Evolutionary conservation across 2,797 vertebrate species (phyloP).

Genomic region (Otolemur crassicaudatus): DNA sequence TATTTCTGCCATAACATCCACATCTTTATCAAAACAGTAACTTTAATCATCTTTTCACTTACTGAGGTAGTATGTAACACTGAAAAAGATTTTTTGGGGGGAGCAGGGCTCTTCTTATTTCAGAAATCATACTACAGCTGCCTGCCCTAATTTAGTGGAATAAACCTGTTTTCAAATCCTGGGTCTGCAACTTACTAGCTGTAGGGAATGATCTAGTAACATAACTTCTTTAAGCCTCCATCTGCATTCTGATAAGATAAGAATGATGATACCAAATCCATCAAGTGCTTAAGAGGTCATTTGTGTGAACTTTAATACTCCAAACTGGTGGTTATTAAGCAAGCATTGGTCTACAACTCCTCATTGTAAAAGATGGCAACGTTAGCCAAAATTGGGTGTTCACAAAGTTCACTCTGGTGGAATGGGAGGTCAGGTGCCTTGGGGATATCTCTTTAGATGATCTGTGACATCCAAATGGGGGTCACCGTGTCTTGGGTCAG

Average conservation of each 20-base stretch:
- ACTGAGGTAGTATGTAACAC: too few species aligned
- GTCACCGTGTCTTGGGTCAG: background rate
- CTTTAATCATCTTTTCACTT: background rate
- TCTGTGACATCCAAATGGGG: background rate
- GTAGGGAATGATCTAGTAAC: background rate
- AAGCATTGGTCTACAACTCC: background rate
- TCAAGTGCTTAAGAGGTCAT: background rate
- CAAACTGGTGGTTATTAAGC: background rate
- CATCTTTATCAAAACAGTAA: background rate
- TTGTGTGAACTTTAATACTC: background rate
- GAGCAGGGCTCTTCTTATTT: background rate
- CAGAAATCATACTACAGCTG: background rate
- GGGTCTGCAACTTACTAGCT: background rate
- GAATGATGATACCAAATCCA: background rate
- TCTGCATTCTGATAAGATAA: conserved; percentile 4
- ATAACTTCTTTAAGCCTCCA: background rate
- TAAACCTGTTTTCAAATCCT: background rate
- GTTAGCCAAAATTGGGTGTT: background rate
- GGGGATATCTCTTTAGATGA: background rate
- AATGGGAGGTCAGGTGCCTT: background rate
- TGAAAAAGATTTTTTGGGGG: background rate
- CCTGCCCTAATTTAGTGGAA: background rate
- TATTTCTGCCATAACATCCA: background rate
- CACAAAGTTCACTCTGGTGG: background rate
- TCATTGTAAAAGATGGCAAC: background rate